Base-by-base conservation (phyloP, 2,113 vertebrate species). In the Melanerpes aurifrons region DNA sequence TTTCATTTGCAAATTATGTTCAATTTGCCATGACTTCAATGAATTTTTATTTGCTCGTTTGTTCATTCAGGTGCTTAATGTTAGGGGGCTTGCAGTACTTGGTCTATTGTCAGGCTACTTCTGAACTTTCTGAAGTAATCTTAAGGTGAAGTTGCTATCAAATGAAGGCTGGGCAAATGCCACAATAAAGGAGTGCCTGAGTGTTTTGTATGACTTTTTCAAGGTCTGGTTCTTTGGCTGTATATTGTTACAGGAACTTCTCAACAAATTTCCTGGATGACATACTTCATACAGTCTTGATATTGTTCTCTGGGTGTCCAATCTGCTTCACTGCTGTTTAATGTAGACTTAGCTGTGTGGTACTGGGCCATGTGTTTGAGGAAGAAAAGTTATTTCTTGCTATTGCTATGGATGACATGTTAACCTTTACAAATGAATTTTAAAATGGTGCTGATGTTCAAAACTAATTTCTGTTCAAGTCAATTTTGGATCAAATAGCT, bases 1-100 rank as follows among this genome's bases (percentile, higher is more conserved):
- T 95, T 82, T 95, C 87, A 63, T 83, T 94, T 96, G 86, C 66
- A 94, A 81, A 84, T 88, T 61, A n/a, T 48, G 37, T 91, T 95
- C 48, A 67, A 43, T 96, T 95, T 93, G 56, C 67, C 73, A 58
- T 91, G 85, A 84, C 66, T 94, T 92, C 77, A 93, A 85, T 95
- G 68, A 71, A 79, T 53, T 92, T 95, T 91, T 88, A 89, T 85
- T 84, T 1, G 0, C 83, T 86, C 86, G 45, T 50, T 93, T 91
- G 48, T 92, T 96, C 71, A 56, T 93, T 90, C 86, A 94, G 94
- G 89, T 94, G 88, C 77, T 90, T 88, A 75, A 78, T 50, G 35
- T 48, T 82, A 62, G 86, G 47, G 63, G 6, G 6, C 78, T 95
- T 78, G 82, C 21, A 74, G 76, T 43, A 35, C 62, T 86, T 96